Evolutionary conservation across 1,140 invertebrate species (phyloP).

Genomic region (Orussus abietinus): DNA sequence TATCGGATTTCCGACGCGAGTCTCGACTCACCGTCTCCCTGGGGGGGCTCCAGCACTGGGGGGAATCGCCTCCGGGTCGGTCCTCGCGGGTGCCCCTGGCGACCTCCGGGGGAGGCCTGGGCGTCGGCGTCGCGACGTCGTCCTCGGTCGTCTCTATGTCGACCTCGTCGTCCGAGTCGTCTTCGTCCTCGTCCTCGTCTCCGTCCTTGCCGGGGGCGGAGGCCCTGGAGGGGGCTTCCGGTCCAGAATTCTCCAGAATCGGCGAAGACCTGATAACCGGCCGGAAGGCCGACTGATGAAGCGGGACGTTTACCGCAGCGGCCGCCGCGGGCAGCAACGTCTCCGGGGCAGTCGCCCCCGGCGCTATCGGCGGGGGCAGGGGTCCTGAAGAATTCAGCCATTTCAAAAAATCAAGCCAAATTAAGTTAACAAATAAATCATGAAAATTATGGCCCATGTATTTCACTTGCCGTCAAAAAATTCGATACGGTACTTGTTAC

Average conservation of each 20-base stretch:
- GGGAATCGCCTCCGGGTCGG: too few relatives aligned
- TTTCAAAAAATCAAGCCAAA: not conserved
- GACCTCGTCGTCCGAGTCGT: constrained; percentile 46
- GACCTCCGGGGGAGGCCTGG: too few relatives aligned
- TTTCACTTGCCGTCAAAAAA: too few relatives aligned
- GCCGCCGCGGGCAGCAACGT: constrained; percentile 34
- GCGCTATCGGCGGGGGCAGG: constrained; percentile 36
- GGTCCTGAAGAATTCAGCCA: constrained; percentile 26
- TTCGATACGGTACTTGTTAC: too few relatives aligned
- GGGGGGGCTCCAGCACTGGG: constrained; percentile 49
- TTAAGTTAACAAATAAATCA: too few relatives aligned
- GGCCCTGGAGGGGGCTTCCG: constrained; percentile 22
- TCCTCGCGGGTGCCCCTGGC: constrained; percentile 9
- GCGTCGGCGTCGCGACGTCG: constrained; percentile 30
- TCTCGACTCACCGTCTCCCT: constrained; percentile 45
- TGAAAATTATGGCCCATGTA: too few relatives aligned
- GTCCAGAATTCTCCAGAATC: constrained; percentile 28
- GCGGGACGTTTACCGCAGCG: constrained; percentile 21
- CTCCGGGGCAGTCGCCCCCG: constrained; percentile 34
- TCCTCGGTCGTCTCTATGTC: constrained; percentile 50
- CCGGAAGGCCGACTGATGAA: constrained; percentile 64
- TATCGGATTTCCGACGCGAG: too few relatives aligned
- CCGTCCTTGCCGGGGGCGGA: constrained; percentile 23
- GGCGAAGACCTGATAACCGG: constrained; percentile 53
- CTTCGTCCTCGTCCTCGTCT: constrained; percentile 13